A percentile compares a stretch with the other conserved stretches of the same genome.
phyloP scores from a whole-genome alignment of 2,113 vertebrate genomes.

The Verasper variegatus region DNA sequence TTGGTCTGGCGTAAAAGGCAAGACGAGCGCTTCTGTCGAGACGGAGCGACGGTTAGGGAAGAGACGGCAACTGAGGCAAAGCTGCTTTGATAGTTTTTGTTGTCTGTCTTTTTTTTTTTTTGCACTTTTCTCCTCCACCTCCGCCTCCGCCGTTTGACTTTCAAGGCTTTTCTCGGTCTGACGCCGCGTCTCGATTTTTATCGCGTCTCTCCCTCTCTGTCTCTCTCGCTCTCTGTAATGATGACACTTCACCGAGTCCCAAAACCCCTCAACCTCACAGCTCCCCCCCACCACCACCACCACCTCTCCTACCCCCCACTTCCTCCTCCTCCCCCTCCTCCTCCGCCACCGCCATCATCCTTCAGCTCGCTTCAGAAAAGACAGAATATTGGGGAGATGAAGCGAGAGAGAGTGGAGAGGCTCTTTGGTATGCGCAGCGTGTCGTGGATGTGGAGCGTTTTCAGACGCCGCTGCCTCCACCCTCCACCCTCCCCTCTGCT shows the following conservation, averaged over 20 bases:
- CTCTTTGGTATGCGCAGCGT: slow-evolving; percentile 76
- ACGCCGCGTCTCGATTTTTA: slow-evolving; percentile 57
- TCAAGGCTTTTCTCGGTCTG: slow-evolving; percentile 68
- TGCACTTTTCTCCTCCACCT: slow-evolving; percentile 25
- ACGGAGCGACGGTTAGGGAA: slow-evolving; percentile 69
- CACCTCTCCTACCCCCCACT: not conserved
- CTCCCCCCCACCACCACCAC: too few species aligned
- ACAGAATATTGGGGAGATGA: slow-evolving; percentile 63
- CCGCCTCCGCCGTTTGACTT: slow-evolving; percentile 69
- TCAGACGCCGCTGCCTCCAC: slow-evolving; percentile 57
- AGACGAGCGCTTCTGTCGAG: slow-evolving; percentile 66
- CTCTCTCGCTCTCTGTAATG: slow-evolving; percentile 59
- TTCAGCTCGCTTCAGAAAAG: slow-evolving; percentile 67
- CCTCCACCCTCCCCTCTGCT: slow-evolving; percentile 54
- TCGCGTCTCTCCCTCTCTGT: slow-evolving; percentile 23
- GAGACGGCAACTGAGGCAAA: slow-evolving; percentile 56
- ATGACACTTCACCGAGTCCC: slow-evolving; percentile 72
- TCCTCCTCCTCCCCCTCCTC: not conserved
- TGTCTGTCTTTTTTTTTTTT: slow-evolving; percentile 37
- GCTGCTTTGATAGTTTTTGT: slow-evolving; percentile 72
- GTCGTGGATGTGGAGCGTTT: slow-evolving; percentile 75
- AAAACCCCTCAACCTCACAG: slow-evolving; percentile 53
- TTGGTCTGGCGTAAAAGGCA: slow-evolving; percentile 72
- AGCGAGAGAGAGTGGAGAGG: slow-evolving; percentile 60
- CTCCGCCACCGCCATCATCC: slow-evolving; percentile 49